Percentiles rank a stretch among this genome's conserved stretches.
Conservation (phyloP, 2,113 vertebrate genomes). For the Tupaia tana region DNA sequence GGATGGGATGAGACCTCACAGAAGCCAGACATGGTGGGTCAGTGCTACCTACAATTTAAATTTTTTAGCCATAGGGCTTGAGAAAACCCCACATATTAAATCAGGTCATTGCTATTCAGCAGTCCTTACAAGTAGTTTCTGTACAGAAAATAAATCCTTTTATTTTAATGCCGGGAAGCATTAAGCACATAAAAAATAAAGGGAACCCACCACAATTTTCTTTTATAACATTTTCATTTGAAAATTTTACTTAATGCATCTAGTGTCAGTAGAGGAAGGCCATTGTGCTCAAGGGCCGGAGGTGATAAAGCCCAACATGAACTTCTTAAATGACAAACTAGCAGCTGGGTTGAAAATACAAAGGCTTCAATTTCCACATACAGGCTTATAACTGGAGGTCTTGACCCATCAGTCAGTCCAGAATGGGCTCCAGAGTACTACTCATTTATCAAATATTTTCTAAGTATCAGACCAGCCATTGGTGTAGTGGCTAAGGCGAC, state of each 20-base stretch:
- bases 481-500: no score
- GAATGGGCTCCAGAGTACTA: not conserved
- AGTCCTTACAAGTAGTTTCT: not conserved
- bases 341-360: not conserved
- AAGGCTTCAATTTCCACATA: not conserved
- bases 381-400: not conserved
- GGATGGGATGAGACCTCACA: not conserved
- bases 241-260: slow-evolving; percentile 18
- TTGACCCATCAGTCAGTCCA: not conserved
- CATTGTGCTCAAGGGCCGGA: not conserved
- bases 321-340: not conserved
- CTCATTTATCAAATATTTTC: not conserved
- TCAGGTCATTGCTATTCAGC: not conserved
- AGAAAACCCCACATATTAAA: not conserved
- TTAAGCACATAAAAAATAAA: not conserved
- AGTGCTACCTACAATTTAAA: not conserved
- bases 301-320: not conserved
- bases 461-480: no score
- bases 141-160: not conserved
- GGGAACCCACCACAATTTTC: not conserved
- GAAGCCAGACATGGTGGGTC: not conserved
- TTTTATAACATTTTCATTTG: not conserved
- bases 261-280: not conserved
- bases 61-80: not conserved
- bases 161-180: not conserved